Evolutionary conservation across 2,797 vertebrate species (phyloP), one percentile per base, ranked within the genome.

Genomic region (Pseudomugil tenellus): DNA sequence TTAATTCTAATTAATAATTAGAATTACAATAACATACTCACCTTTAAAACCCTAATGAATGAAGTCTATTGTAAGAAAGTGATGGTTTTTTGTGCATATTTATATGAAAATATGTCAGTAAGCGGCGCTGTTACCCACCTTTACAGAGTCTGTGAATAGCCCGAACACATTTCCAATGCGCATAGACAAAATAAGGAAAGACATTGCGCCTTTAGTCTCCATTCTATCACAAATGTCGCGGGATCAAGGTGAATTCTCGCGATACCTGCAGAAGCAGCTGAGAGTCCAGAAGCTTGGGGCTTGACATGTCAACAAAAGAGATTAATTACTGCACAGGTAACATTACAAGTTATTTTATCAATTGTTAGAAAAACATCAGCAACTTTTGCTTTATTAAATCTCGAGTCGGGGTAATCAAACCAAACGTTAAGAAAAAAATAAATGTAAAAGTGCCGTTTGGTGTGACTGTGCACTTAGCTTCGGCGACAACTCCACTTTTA

Each of bases 221-320:
- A 11, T 26, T 32, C 85, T 93, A 92, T 86, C 25, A 55, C 74
- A 6, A 1, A 3, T 34, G 46, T 31, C 32, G 0, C 49, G 28
- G 52, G 39, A 8, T 58, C 7, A 2, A 23, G 2, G 9, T 14
- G 8, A 41, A 51, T 0, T 92, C 91, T 93, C 94, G 94, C 93
- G 94, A 92, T 84, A 85, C 8, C 67, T 76, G 46, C 37, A 41
- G 63, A 62, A 35, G 67, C 66, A 61, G 53, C 78, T 70, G 87
- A 81, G 77, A 67, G 80, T 56, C 70, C 25, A 31, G 66, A 64
- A 83, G 79, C 82, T 79, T 77, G 79, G 61, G 83, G 81, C 70
- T 89, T 88, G 86, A 85, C 77, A 90, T 90, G 90, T 91, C 88
- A 91, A 89, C 92, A 92, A 88, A 85, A 82, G 64, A 74, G 80